Evolutionary conservation across 2,113 vertebrate genomes (phyloP).

Genomic region (Sterrhoptilus dennistouni): DNA sequence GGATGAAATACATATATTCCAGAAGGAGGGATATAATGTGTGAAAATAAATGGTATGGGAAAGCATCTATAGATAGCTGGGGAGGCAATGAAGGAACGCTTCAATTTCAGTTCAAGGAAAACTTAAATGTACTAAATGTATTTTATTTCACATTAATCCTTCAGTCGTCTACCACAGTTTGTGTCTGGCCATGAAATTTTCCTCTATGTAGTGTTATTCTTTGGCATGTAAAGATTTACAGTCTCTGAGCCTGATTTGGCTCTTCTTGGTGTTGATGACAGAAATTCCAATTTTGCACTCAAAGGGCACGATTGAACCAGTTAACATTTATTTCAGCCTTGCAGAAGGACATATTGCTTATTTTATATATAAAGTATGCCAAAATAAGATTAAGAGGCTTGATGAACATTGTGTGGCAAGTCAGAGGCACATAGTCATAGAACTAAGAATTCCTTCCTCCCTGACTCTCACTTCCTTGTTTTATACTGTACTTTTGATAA

Average conservation of each 20-base stretch:
- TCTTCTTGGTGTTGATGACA: background rate
- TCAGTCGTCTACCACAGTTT: background rate
- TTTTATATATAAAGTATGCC: background rate
- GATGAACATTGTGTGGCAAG: background rate
- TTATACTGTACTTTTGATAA: conserved; percentile 7
- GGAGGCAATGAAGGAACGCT: background rate
- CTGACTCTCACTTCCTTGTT: background rate
- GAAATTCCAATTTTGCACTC: conserved; percentile 14
- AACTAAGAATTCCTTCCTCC: background rate
- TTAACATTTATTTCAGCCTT: conserved; percentile 20
- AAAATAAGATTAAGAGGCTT: background rate
- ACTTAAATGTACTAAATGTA: background rate
- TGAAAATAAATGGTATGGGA: background rate
- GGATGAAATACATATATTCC: background rate
- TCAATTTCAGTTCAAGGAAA: background rate
- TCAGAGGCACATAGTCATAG: background rate
- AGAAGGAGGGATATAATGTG: background rate
- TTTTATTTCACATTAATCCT: background rate
- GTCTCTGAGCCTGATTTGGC: background rate
- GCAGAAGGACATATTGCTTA: background rate
- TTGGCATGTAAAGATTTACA: background rate
- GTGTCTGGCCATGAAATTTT: background rate
- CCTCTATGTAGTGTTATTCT: background rate
- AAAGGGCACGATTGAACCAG: background rate
- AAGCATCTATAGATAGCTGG: background rate